phyloP scores from a whole-genome alignment of 2,888 invertebrate species.

The Euplagia quadripunctaria region DNA sequence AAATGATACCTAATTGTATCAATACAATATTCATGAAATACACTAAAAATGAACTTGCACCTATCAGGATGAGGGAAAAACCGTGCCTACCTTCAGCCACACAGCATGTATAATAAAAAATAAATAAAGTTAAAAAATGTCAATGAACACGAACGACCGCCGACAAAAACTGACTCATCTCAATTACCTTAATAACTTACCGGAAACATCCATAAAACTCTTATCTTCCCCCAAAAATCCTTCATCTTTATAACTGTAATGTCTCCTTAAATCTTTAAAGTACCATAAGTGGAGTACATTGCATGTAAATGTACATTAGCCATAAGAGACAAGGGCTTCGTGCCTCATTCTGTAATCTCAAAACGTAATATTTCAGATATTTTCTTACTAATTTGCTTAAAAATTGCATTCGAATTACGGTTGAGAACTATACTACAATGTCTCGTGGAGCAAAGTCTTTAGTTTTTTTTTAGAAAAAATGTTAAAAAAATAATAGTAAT shows the following conservation, averaged over 20 bases:
- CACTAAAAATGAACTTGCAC: too few species aligned
- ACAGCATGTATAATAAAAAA: not conserved
- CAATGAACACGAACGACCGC: not conserved
- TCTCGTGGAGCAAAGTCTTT: too few species aligned
- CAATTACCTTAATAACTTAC: constrained; percentile 26
- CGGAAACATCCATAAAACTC: constrained; percentile 40
- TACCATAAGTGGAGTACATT: constrained; percentile 49
- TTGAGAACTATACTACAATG: too few species aligned
- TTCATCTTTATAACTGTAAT: constrained; percentile 30
- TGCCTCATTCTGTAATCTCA: not conserved
- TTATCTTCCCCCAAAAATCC: constrained; percentile 48
- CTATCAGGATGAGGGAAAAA: too few species aligned
- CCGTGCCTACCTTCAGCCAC: too few species aligned
- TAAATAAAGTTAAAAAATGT: not conserved
- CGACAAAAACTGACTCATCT: not conserved
- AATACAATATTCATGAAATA: too few species aligned
- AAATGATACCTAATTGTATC: too few species aligned
- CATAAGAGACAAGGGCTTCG: not conserved
- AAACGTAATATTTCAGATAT: too few species aligned
- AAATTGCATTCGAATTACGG: too few species aligned
- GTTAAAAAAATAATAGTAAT: not conserved
- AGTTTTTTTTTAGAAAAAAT: too few species aligned
- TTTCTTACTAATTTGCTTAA: not conserved
- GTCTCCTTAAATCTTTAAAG: constrained; percentile 46
- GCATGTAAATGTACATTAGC: constrained; percentile 50